These are phyloP conservation scores for Paraplagusia blochii DNA, from an alignment of 2,113 vertebrate genomes.

Conservation along the genomic window DNA sequence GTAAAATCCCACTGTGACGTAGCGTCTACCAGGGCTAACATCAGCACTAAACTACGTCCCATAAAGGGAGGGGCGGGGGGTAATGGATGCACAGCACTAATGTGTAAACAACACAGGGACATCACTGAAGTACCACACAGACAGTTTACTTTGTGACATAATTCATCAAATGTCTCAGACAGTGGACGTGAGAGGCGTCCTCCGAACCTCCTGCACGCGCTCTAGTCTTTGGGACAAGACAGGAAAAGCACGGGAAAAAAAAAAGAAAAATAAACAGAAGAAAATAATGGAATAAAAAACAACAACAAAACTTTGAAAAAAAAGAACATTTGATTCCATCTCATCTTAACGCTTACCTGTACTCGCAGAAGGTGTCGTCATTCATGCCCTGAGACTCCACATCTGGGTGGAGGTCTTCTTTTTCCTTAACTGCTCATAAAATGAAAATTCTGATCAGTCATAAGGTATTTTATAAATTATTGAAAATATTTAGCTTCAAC, in stretches of 20 bases:
- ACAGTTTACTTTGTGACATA: conserved; percentile 62
- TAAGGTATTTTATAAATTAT: conserved; percentile 45
- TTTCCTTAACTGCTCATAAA: conserved; percentile 89
- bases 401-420: conserved; percentile 95
- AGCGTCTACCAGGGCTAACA: conserved; percentile 31
- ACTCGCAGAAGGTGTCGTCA: conserved; percentile 97
- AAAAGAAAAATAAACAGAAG: conserved; percentile 37
- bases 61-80: conserved; percentile 35
- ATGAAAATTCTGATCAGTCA: conserved; percentile 33
- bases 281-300: conserved; percentile 22
- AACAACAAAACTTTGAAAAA: too few relatives aligned
- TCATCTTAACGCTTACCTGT: conserved; percentile 81
- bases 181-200: conserved; percentile 52
- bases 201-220: conserved; percentile 48
- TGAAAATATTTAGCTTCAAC: too few relatives aligned
- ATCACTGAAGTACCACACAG: conserved; percentile 68
- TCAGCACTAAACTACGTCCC: conserved; percentile 44
- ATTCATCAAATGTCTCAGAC: conserved; percentile 57
- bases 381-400: conserved; percentile 92
- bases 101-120: conserved; percentile 52
- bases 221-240: conserved; percentile 64
- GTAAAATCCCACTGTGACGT: conserved; percentile 37
- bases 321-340: too few relatives aligned
- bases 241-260: conserved; percentile 47
- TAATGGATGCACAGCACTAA: conserved; percentile 41